A percentile compares a stretch with the other conserved stretches of the same genome.
These are phyloP conservation scores for Chalcosyrphus nemorum DNA, from an alignment of 2,888 invertebrate species.

Conservation along the genomic window DNA sequence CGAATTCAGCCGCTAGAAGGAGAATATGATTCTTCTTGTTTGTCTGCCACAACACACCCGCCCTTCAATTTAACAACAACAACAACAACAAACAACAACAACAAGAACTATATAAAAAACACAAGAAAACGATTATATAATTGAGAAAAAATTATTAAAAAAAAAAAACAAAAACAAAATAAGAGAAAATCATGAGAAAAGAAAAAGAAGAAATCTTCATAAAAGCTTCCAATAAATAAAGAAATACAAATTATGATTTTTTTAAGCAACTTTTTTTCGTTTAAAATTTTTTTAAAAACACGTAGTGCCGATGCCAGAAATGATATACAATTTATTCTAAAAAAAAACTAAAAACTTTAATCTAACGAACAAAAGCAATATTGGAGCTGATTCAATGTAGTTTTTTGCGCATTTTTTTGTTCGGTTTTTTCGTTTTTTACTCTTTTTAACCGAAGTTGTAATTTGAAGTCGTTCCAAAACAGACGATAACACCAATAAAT, in stretches of 20 bases:
- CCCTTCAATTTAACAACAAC: slow-evolving; percentile 79
- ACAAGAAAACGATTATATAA: slow-evolving; percentile 68
- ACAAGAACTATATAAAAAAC: slow-evolving; percentile 70
- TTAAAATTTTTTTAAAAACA: slow-evolving; percentile 35
- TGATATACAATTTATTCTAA: slow-evolving; percentile 40
- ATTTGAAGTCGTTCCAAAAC: slow-evolving; percentile 51
- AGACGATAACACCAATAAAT: slow-evolving; percentile 48
- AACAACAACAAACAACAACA: slow-evolving; percentile 66
- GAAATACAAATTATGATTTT: slow-evolving; percentile 64
- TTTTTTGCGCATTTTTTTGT: slow-evolving; percentile 27
- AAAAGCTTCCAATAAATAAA: slow-evolving; percentile 71
- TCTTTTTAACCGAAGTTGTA: slow-evolving; percentile 51
- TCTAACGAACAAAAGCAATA: slow-evolving; percentile 34
- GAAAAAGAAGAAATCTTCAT: slow-evolving; percentile 55
- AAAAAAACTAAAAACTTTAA: slow-evolving; percentile 1
- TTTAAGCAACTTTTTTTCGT: slow-evolving; percentile 43
- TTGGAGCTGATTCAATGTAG: slow-evolving; percentile 43
- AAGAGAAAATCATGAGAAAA: slow-evolving; percentile 58
- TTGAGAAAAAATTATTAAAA: slow-evolving; percentile 49
- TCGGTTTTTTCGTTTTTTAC: slow-evolving; percentile 19
- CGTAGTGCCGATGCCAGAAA: slow-evolving; percentile 56
- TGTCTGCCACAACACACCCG: slow-evolving; percentile 82
- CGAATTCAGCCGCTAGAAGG: slow-evolving; percentile 81
- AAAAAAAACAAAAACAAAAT: slow-evolving; percentile 43
- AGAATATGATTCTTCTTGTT: slow-evolving; percentile 77